Evolutionary conservation across 2,888 invertebrate genomes (phyloP).

Genomic region (Eupithecia subumbrata): DNA sequence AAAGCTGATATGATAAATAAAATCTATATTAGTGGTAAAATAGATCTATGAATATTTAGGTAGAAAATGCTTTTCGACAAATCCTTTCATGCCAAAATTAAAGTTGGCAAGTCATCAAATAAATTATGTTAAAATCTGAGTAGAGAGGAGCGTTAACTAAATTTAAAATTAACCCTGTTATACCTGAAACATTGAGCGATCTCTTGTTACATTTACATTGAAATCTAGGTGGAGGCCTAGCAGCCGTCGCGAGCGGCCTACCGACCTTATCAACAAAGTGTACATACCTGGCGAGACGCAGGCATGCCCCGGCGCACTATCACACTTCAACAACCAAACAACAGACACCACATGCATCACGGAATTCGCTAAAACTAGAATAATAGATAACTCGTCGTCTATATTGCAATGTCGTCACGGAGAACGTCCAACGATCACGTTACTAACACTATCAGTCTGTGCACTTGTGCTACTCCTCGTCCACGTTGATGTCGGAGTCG

Average conservation of each 20-base stretch:
- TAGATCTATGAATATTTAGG: conserved; percentile 65
- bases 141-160: conserved; percentile 54
- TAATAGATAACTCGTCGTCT: conserved; percentile 64
- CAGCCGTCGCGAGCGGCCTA: conserved; percentile 37
- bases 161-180: conserved; percentile 73
- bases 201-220: conserved; percentile 46
- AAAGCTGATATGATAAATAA: conserved; percentile 79
- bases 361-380: conserved; percentile 64
- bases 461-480: conserved; percentile 72
- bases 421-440: conserved; percentile 45
- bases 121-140: conserved; percentile 59
- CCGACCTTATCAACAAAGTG: conserved; percentile 52
- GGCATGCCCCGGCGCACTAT: conserved; percentile 68
- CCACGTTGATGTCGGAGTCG: conserved; percentile 82
- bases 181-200: conserved; percentile 55
- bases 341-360: conserved; percentile 73
- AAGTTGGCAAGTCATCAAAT: conserved; percentile 55
- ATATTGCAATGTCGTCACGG: conserved; percentile 69
- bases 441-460: conserved; percentile 3
- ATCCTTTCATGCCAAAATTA: conserved; percentile 46
- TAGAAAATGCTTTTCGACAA: conserved; percentile 66
- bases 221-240: conserved; percentile 40
- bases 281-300: conserved; percentile 74
- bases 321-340: conserved; percentile 70
- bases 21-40: conserved; percentile 75